These are phyloP conservation scores for Bradypodion pumilum DNA, from an alignment of 2,797 vertebrate species.

Conservation along the genomic window DNA sequence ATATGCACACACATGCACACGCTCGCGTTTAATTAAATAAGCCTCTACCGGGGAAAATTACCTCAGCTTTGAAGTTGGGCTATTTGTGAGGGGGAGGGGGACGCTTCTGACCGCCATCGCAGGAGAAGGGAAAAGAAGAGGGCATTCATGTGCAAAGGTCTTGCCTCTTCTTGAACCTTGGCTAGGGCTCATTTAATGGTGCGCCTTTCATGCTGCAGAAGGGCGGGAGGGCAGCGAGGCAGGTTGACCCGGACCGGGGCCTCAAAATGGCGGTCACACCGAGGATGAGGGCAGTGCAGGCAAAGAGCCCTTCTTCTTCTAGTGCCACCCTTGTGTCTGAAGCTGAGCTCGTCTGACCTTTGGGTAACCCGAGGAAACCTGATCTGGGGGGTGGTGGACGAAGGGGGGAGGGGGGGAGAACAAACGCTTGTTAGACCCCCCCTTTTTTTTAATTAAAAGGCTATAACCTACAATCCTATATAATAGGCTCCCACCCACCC, in stretches of 20 bases:
- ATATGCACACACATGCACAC: too few relatives aligned
- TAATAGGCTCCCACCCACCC: background rate
- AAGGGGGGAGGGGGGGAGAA: fast-evolving
- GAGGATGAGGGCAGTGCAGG: background rate
- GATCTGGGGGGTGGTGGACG: background rate
- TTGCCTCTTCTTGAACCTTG: background rate
- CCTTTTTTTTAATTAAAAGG: background rate
- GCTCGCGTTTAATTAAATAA: background rate
- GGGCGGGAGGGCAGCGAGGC: background rate
- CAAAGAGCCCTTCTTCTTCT: background rate
- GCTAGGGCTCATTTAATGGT: background rate
- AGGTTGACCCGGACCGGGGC: background rate
- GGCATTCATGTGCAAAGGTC: background rate
- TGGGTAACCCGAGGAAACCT: background rate
- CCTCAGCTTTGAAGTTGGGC: constrained; percentile 3
- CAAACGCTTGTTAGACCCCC: background rate
- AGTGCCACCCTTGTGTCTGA: background rate
- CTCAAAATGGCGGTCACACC: background rate
- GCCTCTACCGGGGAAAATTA: background rate
- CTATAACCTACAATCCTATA: background rate
- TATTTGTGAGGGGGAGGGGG: background rate
- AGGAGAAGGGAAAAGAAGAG: fast-evolving
- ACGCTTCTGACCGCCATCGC: background rate
- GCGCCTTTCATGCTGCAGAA: background rate
- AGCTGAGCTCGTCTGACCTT: background rate